Percentiles rank a stretch among this genome's conserved stretches.
These are phyloP conservation scores for Peromyscus polionotus DNA, from an alignment of 2,113 vertebrate genomes.

Conservation along the genomic window DNA sequence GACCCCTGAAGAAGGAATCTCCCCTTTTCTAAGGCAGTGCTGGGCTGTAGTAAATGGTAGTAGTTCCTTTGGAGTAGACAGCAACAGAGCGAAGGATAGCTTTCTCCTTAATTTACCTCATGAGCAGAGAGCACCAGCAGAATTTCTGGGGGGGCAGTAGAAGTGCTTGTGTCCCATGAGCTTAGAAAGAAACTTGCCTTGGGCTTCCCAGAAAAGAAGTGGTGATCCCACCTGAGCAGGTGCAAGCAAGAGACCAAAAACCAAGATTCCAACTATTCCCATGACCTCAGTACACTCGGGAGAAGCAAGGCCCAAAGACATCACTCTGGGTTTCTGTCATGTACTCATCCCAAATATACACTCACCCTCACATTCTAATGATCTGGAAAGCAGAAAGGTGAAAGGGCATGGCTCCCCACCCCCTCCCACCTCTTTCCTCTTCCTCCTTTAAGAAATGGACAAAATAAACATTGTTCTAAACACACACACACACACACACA, in stretches of 20 bases:
- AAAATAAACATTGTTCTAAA: slow-evolving; percentile 32
- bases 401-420: neutral
- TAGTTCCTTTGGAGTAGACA: neutral
- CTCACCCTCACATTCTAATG: neutral
- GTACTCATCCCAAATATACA: neutral
- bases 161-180: neutral
- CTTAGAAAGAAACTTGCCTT: neutral
- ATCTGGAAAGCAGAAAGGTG: neutral
- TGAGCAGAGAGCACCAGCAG: neutral
- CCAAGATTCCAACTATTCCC: neutral
- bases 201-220: neutral
- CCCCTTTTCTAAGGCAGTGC: neutral
- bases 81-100: neutral
- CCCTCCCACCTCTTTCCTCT: neutral
- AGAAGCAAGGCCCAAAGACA: neutral
- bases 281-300: fast-evolving
- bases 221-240: neutral
- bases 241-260: neutral
- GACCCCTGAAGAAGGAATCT: neutral
- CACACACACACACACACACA: neutral
- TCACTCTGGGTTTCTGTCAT: neutral
- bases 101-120: neutral
- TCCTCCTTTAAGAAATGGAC: neutral
- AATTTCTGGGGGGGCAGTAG: neutral
- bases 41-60: neutral